A percentile compares a stretch with the other conserved stretches of the same genome.
phyloP scores from a whole-genome alignment of 2,888 invertebrate species.

The Platycheirus rosarum region DNA sequence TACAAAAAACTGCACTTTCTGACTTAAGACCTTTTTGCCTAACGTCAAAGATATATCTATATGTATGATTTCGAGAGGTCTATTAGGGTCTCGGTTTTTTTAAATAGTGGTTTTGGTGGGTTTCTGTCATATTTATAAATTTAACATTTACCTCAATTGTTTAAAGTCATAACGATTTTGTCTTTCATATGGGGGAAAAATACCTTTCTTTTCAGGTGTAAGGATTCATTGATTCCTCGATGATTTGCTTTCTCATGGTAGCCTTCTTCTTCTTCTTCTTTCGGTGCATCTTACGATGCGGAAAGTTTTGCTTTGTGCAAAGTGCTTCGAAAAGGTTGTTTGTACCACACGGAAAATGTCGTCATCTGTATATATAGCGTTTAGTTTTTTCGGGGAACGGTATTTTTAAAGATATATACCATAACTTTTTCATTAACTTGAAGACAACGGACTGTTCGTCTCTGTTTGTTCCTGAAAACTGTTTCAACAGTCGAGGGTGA shows the following conservation, averaged over 20 bases:
- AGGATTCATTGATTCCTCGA: constrained; percentile 52
- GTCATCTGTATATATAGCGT: constrained; percentile 25
- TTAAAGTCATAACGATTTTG: constrained; percentile 13
- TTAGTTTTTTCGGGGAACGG: constrained; percentile 50
- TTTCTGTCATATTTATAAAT: constrained; percentile 54
- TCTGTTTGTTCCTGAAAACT: too few relatives aligned
- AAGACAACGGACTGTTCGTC: constrained; percentile 50
- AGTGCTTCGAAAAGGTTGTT: background rate
- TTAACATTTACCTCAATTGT: constrained; percentile 32
- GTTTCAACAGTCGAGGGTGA: background rate
- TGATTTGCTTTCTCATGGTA: constrained; percentile 42
- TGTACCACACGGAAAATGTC: constrained; percentile 35
- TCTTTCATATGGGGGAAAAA: background rate
- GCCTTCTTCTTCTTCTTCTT: constrained; percentile 25
- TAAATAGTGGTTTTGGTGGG: constrained; percentile 60
- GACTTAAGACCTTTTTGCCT: too few relatives aligned
- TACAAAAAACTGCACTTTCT: too few relatives aligned
- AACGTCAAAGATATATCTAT: too few relatives aligned
- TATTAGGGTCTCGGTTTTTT: constrained; percentile 63
- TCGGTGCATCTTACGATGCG: constrained; percentile 36
- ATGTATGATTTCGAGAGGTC: constrained; percentile 65
- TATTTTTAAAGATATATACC: constrained; percentile 56
- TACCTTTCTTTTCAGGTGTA: constrained; percentile 25
- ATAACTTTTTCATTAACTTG: constrained; percentile 37
- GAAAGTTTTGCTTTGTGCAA: constrained; percentile 41